Base-by-base conservation (phyloP, 2,797 vertebrate genomes). In the Nannoperca obscura region DNA sequence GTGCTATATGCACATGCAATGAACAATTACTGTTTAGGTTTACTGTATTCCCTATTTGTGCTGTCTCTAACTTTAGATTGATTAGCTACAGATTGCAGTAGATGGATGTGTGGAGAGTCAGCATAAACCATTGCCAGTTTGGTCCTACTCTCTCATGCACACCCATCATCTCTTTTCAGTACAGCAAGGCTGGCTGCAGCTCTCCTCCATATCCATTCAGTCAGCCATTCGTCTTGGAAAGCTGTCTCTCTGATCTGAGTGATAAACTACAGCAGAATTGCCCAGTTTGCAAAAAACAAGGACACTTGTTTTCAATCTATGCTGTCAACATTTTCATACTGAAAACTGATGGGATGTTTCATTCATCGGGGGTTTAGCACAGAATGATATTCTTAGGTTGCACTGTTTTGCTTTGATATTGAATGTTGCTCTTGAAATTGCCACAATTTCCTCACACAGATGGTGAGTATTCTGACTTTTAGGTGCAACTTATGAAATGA, bases 61-160 rank as follows among this genome's bases (percentile, higher is more conserved):
- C 85, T 93, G 90, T 91, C 91, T 90, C 88, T 87, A 91, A 93
- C 90, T 94, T 95, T 92, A 96, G 95, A 96, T 96, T 95, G 95
- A 96, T 96, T 96, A 95, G 94, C 86, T 76, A 80, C 91, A 93
- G 93, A 96, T 96, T 95, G 95, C 82, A 78, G 87, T 86, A 84
- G 95, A 96, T 94, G 92, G 95, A 95, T 95, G 93, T 94, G 93
- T 92, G 88, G 90, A 93, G 94, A 94, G 94, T 96, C 95, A 96
- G 95, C 95, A 96, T 94, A 96, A 96, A 95, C 87, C 90, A 84
- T 88, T 83, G 93, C 87, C 93, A 91, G 94, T 94, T 95, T 92
- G 86, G 91, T 94, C 91, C 88, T 88, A 88, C 91, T 95, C 93
- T 91, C 92, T 88, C 88, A 90, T 91, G 90, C 92, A 91, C 92